phyloP scores from a whole-genome alignment of 92 coral and sea anemone genomes.

The Zoanthus solanderi region DNA sequence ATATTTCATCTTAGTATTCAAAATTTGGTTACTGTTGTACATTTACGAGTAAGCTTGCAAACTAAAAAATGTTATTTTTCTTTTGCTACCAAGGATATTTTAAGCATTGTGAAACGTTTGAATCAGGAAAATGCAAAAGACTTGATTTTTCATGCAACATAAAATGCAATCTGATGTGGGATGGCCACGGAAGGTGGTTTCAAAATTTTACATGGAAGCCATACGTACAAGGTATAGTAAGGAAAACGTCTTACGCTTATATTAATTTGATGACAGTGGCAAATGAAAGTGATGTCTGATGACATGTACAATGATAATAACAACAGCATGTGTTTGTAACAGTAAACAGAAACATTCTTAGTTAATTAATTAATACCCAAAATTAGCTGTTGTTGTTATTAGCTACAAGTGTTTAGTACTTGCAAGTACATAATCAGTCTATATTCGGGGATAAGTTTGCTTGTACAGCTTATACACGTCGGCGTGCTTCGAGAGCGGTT shows the following conservation, averaged over 20 bases:
- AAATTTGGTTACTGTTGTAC: not conserved
- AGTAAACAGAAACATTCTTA: too few relatives aligned
- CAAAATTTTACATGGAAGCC: slow-evolving; percentile 58
- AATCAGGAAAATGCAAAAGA: slow-evolving; percentile 9
- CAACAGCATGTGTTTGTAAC: too few relatives aligned
- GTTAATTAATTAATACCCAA: too few relatives aligned
- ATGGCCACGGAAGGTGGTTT: slow-evolving; percentile 64
- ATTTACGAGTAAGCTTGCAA: not conserved
- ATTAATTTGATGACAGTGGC: not conserved
- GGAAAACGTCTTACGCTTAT: not conserved
- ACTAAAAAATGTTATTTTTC: not conserved
- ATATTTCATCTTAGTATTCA: not conserved
- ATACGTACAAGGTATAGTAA: slow-evolving; percentile 47
- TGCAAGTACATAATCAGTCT: too few relatives aligned
- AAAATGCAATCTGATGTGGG: slow-evolving; percentile 64
- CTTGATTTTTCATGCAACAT: slow-evolving; percentile 53
- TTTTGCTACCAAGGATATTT: slow-evolving; percentile 13
- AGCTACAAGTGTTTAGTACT: too few relatives aligned
- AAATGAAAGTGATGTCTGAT: not conserved
- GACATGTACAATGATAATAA: too few relatives aligned
- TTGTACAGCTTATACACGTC: too few relatives aligned
- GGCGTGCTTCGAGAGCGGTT: too few relatives aligned
- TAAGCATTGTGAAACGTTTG: slow-evolving; percentile 22
- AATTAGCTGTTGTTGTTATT: too few relatives aligned
- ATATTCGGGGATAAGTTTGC: too few relatives aligned